phyloP scores from a whole-genome alignment of 2,113 vertebrate genomes.

The Psettodes erumei region DNA sequence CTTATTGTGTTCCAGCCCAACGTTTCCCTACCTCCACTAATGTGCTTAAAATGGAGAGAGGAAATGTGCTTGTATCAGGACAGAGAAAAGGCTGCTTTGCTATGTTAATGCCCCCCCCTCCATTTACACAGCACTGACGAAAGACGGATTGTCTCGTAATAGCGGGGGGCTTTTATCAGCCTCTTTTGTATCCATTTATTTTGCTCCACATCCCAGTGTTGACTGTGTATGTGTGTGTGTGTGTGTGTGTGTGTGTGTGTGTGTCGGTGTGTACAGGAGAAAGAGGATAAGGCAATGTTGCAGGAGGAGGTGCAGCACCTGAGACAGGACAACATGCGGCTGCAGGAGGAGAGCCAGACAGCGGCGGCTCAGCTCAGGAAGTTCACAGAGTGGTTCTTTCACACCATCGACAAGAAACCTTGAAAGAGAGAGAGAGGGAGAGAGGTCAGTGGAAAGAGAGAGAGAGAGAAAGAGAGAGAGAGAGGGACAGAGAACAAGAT shows the following conservation, averaged over 20 bases:
- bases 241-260: constrained; percentile 14
- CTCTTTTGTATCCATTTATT: constrained; percentile 44
- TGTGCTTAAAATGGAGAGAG: constrained; percentile 61
- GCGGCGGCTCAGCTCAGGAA: constrained; percentile 94
- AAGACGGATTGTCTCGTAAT: constrained; percentile 63
- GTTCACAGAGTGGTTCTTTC: constrained; percentile 99
- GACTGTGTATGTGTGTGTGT: constrained; percentile 29
- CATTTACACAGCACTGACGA: constrained; percentile 52
- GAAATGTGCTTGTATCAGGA: constrained; percentile 62
- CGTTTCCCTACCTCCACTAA: constrained; percentile 61
- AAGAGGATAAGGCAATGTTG: constrained; percentile 95
- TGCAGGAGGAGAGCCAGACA: constrained; percentile 96
- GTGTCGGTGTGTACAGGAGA: constrained; percentile 86
- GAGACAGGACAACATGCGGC: constrained; percentile 94
- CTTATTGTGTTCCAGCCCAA: constrained; percentile 62
- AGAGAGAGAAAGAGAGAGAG: constrained; percentile 52
- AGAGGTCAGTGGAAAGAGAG: constrained; percentile 42
- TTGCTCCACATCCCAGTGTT: constrained; percentile 26
- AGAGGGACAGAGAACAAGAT: constrained; percentile 38
- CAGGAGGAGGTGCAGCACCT: constrained; percentile 96
- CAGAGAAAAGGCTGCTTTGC: constrained; percentile 56
- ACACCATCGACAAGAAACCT: constrained; percentile 92
- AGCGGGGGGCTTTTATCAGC: constrained; percentile 53
- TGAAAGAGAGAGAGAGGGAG: constrained; percentile 66
- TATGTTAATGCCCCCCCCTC: constrained; percentile 62